These are phyloP conservation scores for Chaitophorus viminalis DNA, from an alignment of 2,888 invertebrate genomes.

Conservation along the genomic window DNA sequence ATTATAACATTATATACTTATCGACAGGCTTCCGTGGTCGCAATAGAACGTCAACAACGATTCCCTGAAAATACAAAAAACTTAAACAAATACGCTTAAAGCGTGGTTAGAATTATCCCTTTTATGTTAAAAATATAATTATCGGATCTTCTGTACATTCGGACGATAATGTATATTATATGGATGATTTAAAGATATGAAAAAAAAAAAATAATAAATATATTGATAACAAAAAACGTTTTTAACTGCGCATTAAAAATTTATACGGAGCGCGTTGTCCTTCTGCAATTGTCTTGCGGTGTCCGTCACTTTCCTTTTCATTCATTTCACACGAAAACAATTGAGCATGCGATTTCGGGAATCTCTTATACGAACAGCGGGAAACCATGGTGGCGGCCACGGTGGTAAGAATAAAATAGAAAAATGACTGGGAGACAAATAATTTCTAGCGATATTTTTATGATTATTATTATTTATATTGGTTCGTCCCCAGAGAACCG, in stretches of 20 bases:
- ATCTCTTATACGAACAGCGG: slow-evolving; percentile 31
- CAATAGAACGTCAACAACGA: not conserved
- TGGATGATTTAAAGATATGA: not conserved
- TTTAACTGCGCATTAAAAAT: not conserved
- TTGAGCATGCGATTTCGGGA: slow-evolving; percentile 48
- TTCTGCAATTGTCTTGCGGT: not conserved
- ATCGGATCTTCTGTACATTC: not conserved
- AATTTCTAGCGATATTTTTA: slow-evolving; percentile 34
- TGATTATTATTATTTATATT: slow-evolving; percentile 10
- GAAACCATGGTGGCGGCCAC: not conserved
- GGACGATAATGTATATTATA: slow-evolving; percentile 23
- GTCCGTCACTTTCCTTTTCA: slow-evolving; percentile 49
- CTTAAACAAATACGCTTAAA: not conserved
- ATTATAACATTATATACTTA: too few relatives aligned
- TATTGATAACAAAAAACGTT: not conserved
- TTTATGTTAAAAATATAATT: not conserved
- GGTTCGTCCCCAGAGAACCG: slow-evolving; percentile 4
- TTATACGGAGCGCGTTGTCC: not conserved
- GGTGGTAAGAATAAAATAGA: not conserved
- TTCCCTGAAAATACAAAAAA: not conserved
- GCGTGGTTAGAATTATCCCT: too few relatives aligned
- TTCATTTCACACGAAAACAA: slow-evolving; percentile 57
- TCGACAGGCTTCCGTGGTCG: slow-evolving; percentile 26
- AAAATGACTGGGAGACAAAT: slow-evolving; percentile 16
- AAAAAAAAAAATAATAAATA: not conserved